Base-by-base conservation (phyloP, 2,888 invertebrate species). In the Operophtera brumata region DNA sequence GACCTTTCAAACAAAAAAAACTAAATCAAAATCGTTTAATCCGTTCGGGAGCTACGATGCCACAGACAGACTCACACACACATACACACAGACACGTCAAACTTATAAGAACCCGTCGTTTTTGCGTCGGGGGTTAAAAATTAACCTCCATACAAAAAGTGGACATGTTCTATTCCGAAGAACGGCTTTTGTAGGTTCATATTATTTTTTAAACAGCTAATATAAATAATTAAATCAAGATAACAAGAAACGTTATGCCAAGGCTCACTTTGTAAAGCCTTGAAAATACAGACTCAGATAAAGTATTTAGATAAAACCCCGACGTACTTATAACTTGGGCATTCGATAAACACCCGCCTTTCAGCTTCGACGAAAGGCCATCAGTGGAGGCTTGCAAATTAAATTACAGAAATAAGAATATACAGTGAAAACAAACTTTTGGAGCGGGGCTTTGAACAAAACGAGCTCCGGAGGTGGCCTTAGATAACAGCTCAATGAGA, bases 321-420 rank as follows among this genome's bases (percentile, higher is more conserved):
- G 45, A 51, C 43, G 47, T 46, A 47, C 57, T 52, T 59, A 54
- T 48, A 54, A 57, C 48, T 45, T 52, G 36, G n/a, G 58, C 51
- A 45, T 60, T 69, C 61, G 59, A 69, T 66, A 69, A 66, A 51
- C 55, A 64, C 59, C 57, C 48, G 59, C 46, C 46, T 54, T 62
- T 61, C 61, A 61, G 52, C 43, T 61, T 56, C 47, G 57, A 59
- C 56, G 46, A 65, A 67, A 64, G 41, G 49, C 59, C 60, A 63
- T 62, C 54, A 57, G 59, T 45, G 49, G 47, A 52, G 52, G 54
- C 59, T 67, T 67, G 62, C 63, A 72, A 71, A 71, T 71, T 67
- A 67, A 70, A 73, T 72, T 66, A 71, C 62, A 64, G 63, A 69
- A 71, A 73, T 69, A 73, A 73, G 65, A 75, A 71, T 69, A 71